phyloP scores from a whole-genome alignment of 1,140 invertebrate genomes.

The Drosophila rufa region DNA sequence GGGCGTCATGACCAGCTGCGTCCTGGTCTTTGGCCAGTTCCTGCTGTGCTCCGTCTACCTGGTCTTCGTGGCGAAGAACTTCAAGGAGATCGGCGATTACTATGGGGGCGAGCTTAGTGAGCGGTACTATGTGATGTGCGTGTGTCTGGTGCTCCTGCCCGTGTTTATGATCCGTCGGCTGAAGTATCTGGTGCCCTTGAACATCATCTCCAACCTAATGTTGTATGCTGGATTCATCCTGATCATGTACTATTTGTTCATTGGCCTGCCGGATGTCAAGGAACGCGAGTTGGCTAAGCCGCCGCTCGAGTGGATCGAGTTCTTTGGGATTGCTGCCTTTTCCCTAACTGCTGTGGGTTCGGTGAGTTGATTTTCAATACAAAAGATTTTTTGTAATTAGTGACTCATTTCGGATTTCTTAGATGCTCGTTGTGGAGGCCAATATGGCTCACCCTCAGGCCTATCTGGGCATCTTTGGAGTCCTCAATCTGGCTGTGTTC shows the following conservation, averaged over 20 bases:
- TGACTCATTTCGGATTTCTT: too few relatives aligned
- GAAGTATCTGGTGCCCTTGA: constrained; percentile 63
- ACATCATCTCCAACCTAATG: constrained; percentile 53
- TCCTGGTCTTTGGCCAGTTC: constrained; percentile 63
- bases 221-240: constrained; percentile 56
- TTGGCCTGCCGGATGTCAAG: constrained; percentile 27
- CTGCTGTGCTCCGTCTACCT: constrained; percentile 66
- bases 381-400: too few relatives aligned
- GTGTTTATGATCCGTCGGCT: constrained; percentile 58
- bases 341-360: constrained; percentile 66
- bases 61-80: constrained; percentile 69
- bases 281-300: constrained; percentile 33
- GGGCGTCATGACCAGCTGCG: constrained; percentile 52
- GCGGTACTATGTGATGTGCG: constrained; percentile 49
- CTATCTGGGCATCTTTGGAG: constrained; percentile 60
- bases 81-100: constrained; percentile 66
- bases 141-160: constrained; percentile 53
- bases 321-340: constrained; percentile 68
- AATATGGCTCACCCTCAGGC: constrained; percentile 58
- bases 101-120: constrained; percentile 37
- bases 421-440: constrained; percentile 72
- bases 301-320: constrained; percentile 49
- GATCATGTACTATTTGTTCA: constrained; percentile 64
- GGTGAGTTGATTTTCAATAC: constrained; percentile 24
- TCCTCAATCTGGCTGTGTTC: constrained; percentile 61